Evolutionary conservation across 2,888 invertebrate species (phyloP).

Genomic region (Spisula solida): DNA sequence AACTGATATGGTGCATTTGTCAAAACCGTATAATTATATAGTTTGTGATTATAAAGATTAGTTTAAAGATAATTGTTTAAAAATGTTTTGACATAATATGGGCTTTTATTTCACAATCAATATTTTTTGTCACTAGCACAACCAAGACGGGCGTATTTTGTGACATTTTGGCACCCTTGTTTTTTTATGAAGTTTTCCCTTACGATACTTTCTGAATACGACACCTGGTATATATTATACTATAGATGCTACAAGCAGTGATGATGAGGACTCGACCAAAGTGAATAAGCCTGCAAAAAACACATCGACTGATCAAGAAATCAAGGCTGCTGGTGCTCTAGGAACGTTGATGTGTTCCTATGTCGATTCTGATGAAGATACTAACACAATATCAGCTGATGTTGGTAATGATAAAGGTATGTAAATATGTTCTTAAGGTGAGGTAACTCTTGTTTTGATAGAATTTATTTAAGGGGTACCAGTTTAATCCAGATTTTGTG

Average conservation of each 20-base stretch:
- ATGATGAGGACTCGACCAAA: conserved; percentile 30
- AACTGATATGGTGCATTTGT: too few species aligned
- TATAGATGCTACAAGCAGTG: background rate
- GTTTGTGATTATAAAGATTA: too few species aligned
- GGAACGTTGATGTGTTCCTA: conserved; percentile 73
- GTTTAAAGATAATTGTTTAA: too few species aligned
- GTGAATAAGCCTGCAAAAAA: conserved; percentile 24
- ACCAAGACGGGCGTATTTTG: too few species aligned
- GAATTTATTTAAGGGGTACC: background rate
- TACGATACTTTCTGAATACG: too few species aligned
- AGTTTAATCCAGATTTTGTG: background rate
- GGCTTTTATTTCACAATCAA: too few species aligned
- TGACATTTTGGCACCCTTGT: too few species aligned
- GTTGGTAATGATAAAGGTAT: background rate
- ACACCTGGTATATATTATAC: too few species aligned
- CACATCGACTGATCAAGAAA: conserved; percentile 6
- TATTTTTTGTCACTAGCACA: too few species aligned
- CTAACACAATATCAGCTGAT: conserved; percentile 42
- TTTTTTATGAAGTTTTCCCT: too few species aligned
- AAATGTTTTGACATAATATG: too few species aligned
- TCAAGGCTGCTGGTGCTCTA: conserved; percentile 70
- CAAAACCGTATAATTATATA: too few species aligned
- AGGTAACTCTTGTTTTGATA: background rate
- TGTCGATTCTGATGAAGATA: conserved; percentile 57
- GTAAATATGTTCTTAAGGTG: background rate